Base-by-base conservation (phyloP, 2,888 invertebrate species). In the Nephrotoma guestfalica region DNA sequence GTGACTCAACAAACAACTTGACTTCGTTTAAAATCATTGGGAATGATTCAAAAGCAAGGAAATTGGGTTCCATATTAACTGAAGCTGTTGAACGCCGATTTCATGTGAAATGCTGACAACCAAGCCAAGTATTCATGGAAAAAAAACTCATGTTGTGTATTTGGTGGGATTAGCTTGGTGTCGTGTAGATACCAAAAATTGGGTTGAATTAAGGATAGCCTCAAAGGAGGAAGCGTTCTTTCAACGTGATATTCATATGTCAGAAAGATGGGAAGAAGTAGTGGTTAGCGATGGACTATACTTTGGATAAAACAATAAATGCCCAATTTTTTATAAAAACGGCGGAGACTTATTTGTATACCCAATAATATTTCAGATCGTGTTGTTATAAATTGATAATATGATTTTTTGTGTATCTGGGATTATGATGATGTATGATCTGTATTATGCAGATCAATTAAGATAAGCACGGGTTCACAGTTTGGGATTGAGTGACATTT, bases 251-350 rank as follows among this genome's bases (percentile, higher is more conserved):
- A 88, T 88, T 47, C 88, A 86, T 42, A 87, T 83, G 15, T 88
- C 88, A 83, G 87, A 88, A 88, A 88, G 87, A 87, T 88, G 87
- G 87, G 83, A 84, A 86, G 87, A 87, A 86, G 86, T 88, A 84
- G 30, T 1, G 30, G 30, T 2, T 30, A 30, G 30, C 30, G 30
- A 30, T 30, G 30, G 30, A 30, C 0, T 30, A 2, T 30, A 30
- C 30, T 30, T 30, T 30, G 30, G 2, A 30, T 30, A 30, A 30
- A 30, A 30, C 30, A 30, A 30, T 30, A 30, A 30, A 30, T 30
- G 30, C 0, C 30, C 30, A 30, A 30, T 30, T 30, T 30, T 30
- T 30, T 0, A 30, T 30, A 30, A 30, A 30, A 30, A 30, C 30
- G 30, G 30, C 30, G 30, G 30, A 30, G 30, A 0, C 30, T 30